Conservation (phyloP, 2,797 vertebrate species). For the Enteromius trimaculatus region DNA sequence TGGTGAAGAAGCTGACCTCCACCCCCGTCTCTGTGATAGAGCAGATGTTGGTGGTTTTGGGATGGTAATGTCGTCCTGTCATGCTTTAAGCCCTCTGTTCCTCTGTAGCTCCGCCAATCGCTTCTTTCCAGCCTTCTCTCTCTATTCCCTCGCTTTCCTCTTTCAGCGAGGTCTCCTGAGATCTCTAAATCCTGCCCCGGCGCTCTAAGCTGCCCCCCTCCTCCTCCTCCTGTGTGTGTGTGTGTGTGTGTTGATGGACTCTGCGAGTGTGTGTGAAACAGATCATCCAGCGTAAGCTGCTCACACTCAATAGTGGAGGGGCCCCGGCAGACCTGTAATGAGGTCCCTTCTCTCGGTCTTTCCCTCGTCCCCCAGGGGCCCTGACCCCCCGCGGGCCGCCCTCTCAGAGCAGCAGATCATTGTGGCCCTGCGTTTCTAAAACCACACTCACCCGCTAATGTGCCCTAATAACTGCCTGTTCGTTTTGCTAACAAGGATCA, state of each 20-base stretch:
- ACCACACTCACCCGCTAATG: conserved; percentile 39
- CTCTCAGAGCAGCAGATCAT: conserved; percentile 91
- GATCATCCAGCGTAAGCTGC: conserved; percentile 99
- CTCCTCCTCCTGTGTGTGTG: conserved; percentile 80
- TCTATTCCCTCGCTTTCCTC: conserved; percentile 61
- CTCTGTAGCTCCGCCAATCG: conserved; percentile 54
- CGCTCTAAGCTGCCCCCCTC: conserved; percentile 39
- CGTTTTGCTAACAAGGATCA: not conserved
- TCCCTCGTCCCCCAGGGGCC: conserved; percentile 20
- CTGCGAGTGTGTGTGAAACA: conserved; percentile 97
- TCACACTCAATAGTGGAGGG: conserved; percentile 95
- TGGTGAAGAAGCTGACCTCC: conserved; percentile 16
- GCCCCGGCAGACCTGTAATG: conserved; percentile 97
- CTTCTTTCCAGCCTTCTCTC: conserved; percentile 49
- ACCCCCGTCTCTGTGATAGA: conserved; percentile 54
- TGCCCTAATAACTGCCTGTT: not conserved
- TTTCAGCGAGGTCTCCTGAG: conserved; percentile 85
- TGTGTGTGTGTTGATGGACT: conserved; percentile 97
- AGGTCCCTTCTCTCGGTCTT: conserved; percentile 72
- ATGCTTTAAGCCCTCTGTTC: conserved; percentile 57
- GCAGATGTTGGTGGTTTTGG: conserved; percentile 98
- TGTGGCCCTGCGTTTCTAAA: conserved; percentile 83
- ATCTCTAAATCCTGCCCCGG: conserved; percentile 86
- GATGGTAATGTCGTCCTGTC: conserved; percentile 91
- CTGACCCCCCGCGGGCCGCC: conserved; percentile 65